Conservation (phyloP, 1,140 invertebrate genomes). For the Trachymyrmex cornetzi region DNA sequence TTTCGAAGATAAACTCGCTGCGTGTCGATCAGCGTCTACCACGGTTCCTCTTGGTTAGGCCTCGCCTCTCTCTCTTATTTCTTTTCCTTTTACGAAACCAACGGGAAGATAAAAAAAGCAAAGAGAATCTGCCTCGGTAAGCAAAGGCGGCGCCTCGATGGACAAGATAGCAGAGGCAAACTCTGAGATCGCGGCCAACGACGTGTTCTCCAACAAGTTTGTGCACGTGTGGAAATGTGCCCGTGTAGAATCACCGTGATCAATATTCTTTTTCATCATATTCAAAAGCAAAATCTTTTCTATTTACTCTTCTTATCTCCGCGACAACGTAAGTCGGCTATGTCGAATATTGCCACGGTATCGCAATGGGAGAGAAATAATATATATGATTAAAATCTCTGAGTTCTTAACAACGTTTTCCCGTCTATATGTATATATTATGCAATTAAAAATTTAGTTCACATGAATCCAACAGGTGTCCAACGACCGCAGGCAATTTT, state of each 20-base stretch:
- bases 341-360: neutral
- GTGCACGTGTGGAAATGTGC: constrained; percentile 37
- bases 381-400: neutral
- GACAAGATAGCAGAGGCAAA: constrained; percentile 67
- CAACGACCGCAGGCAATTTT: constrained; percentile 10
- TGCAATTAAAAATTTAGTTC: constrained; percentile 38
- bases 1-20: constrained; percentile 57
- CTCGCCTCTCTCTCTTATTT: constrained; percentile 61
- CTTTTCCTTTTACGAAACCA: constrained; percentile 62
- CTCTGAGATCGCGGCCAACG: constrained; percentile 58
- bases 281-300: constrained; percentile 20
- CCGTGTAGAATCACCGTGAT: constrained; percentile 25
- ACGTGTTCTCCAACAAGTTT: constrained; percentile 49
- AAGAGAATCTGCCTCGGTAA: constrained; percentile 65
- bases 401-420: neutral
- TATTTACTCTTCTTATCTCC: constrained; percentile 3
- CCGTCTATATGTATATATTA: constrained; percentile 3
- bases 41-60: constrained; percentile 21
- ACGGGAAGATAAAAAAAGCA: constrained; percentile 45
- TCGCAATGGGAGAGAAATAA: neutral
- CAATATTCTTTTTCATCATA: neutral
- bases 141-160: constrained; percentile 71
- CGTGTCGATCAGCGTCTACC: constrained; percentile 56
- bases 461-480: constrained; percentile 42
- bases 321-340: neutral